Conservation (phyloP, 2,888 invertebrate genomes). For the Octodonta nipae region DNA sequence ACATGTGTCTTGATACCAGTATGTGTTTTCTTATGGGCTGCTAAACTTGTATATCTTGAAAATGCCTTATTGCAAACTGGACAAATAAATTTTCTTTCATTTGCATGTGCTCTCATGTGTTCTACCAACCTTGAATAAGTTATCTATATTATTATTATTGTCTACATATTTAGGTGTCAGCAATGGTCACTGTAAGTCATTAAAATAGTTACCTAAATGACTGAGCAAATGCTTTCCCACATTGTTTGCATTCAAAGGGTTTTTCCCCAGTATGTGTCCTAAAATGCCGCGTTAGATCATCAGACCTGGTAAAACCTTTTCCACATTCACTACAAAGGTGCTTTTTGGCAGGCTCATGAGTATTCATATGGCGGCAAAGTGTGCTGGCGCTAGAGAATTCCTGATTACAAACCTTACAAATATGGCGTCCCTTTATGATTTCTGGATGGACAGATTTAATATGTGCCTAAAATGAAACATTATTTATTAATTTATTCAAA, state of each 20-base stretch:
- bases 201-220: slow-evolving; percentile 19
- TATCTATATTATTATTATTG: not conserved
- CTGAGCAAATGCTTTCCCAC: slow-evolving; percentile 29
- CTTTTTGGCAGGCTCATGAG: slow-evolving; percentile 29
- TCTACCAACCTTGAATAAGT: slow-evolving; percentile 22
- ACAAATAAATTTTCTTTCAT: slow-evolving; percentile 32
- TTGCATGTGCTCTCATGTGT: slow-evolving; percentile 33
- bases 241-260: slow-evolving; percentile 33
- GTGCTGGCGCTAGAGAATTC: slow-evolving; percentile 35
- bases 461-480: no score
- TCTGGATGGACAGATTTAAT: no score
- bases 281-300: slow-evolving; percentile 32
- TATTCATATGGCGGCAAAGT: slow-evolving; percentile 31
- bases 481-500: no score
- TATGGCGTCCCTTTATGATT: slow-evolving; percentile 25
- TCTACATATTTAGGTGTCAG: not conserved
- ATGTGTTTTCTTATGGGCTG: slow-evolving; percentile 33
- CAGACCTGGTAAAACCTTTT: slow-evolving; percentile 32
- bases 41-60: slow-evolving; percentile 30
- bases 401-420: slow-evolving; percentile 34
- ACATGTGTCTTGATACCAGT: slow-evolving; percentile 31
- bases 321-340: slow-evolving; percentile 35
- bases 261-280: slow-evolving; percentile 35
- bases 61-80: slow-evolving; percentile 34
- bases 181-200: not conserved